Evolutionary conservation across 1,140 invertebrate genomes (phyloP).

Genomic region (Brachionus asplanchnoidis): DNA sequence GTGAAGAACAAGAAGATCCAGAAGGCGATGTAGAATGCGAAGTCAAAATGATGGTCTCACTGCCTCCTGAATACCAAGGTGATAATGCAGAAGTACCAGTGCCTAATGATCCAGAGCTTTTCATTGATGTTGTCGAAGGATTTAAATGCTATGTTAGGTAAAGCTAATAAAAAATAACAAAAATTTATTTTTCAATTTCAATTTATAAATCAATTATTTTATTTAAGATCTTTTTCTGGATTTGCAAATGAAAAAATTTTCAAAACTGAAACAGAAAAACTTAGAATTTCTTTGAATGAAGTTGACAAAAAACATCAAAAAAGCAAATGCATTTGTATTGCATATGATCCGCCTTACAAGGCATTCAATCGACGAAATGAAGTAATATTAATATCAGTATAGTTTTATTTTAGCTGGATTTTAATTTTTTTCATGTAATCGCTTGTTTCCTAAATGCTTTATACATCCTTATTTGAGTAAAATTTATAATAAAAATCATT

Average conservation of each 20-base stretch:
- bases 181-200: background rate
- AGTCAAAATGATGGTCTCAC: slow-evolving; percentile 13
- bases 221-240: background rate
- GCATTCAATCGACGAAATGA: slow-evolving; percentile 23
- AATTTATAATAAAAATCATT: too few species aligned
- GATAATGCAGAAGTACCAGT: background rate
- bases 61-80: slow-evolving; percentile 16
- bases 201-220: too few species aligned
- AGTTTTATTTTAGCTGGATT: background rate
- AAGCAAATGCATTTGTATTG: slow-evolving; percentile 22
- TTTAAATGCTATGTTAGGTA: slow-evolving; percentile 35
- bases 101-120: slow-evolving; percentile 2
- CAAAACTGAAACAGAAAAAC: slow-evolving; percentile 26
- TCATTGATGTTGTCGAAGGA: slow-evolving; percentile 12
- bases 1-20: background rate
- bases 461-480: too few species aligned
- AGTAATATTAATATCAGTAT: slow-evolving; percentile 19
- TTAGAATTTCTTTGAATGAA: background rate
- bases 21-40: background rate
- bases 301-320: background rate
- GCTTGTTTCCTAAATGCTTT: too few species aligned
- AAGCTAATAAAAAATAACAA: background rate
- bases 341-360: slow-evolving; percentile 38
- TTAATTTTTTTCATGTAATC: background rate
- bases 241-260: slow-evolving; percentile 24